Percentiles rank a stretch among this genome's conserved stretches.
These are phyloP conservation scores for Astyanax mexicanus DNA, from an alignment of 2,797 vertebrate genomes.

Conservation along the genomic window DNA sequence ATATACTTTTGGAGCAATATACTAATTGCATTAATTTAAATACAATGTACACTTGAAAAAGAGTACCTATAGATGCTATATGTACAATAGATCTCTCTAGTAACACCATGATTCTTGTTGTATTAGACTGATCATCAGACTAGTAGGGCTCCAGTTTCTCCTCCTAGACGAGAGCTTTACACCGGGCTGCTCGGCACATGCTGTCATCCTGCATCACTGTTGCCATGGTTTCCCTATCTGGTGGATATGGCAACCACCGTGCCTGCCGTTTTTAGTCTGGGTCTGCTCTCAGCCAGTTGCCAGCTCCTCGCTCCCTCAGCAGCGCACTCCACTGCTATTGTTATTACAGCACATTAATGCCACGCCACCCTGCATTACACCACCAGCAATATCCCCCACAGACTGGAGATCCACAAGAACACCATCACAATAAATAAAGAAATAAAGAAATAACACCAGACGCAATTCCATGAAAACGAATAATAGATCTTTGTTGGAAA, in stretches of 20 bases:
- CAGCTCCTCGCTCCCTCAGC: constrained; percentile 19
- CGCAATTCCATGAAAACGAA: constrained; percentile 2
- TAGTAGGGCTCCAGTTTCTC: constrained; percentile 15
- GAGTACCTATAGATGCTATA: no score
- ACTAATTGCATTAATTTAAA: no score
- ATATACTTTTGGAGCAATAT: no score
- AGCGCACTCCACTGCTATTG: constrained; percentile 24
- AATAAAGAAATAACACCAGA: neutral
- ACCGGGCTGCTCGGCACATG: constrained; percentile 62
- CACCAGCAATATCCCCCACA: neutral
- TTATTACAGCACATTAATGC: constrained; percentile 23
- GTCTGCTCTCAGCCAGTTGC: constrained; percentile 34
- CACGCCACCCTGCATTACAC: neutral
- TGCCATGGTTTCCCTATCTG: constrained; percentile 82
- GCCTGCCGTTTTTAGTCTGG: constrained; percentile 75
- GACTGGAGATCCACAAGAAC: neutral
- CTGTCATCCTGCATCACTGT: constrained; percentile 69
- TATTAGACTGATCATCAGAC: constrained; percentile 18
- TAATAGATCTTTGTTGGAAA: constrained; percentile 10
- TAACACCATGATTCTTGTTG: neutral
- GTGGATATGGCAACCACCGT: constrained; percentile 74
- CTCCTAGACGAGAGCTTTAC: constrained; percentile 43
- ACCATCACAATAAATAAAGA: no score
- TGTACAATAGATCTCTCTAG: no score
- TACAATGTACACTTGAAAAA: no score